A percentile compares a stretch with the other conserved stretches of the same genome.
Evolutionary conservation across 2,888 invertebrate genomes (phyloP).

Genomic region (Melieria picta): DNA sequence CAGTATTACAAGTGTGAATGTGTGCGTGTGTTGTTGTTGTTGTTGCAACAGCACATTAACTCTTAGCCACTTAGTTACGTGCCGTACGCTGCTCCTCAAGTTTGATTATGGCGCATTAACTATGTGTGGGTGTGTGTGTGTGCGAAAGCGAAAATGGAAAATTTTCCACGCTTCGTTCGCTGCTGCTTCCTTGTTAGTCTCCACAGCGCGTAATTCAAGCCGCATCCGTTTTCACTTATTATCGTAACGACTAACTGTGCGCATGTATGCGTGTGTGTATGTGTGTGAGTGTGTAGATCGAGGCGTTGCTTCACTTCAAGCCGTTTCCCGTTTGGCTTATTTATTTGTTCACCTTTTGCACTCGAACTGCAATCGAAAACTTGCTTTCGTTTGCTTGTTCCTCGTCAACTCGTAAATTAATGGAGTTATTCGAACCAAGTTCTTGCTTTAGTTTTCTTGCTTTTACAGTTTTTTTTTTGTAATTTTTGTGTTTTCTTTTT

Average conservation of each 20-base stretch:
- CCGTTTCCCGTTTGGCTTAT: background rate
- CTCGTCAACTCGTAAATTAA: constrained; percentile 41
- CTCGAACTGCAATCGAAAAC: background rate
- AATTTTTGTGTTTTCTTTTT: constrained; percentile 32
- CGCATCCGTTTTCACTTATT: background rate
- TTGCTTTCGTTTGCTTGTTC: constrained; percentile 6
- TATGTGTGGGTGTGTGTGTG: too few species aligned
- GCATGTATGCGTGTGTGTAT: background rate
- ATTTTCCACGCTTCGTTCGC: too few species aligned
- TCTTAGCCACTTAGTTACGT: too few species aligned
- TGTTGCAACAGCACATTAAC: background rate
- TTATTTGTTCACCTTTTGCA: background rate
- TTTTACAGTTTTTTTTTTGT: constrained; percentile 42
- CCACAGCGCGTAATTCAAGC: too few species aligned
- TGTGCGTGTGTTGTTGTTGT: background rate
- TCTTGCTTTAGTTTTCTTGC: constrained; percentile 39
- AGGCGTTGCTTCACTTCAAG: background rate
- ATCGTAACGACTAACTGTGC: background rate
- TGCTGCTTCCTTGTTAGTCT: too few species aligned
- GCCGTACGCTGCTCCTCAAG: too few species aligned
- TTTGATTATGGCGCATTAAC: too few species aligned
- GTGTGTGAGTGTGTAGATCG: background rate
- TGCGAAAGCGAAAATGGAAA: too few species aligned
- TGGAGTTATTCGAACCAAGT: constrained; percentile 58
- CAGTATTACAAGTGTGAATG: constrained; percentile 40